phyloP scores from a whole-genome alignment of 2,113 vertebrate genomes.

The Aegypius monachus region DNA sequence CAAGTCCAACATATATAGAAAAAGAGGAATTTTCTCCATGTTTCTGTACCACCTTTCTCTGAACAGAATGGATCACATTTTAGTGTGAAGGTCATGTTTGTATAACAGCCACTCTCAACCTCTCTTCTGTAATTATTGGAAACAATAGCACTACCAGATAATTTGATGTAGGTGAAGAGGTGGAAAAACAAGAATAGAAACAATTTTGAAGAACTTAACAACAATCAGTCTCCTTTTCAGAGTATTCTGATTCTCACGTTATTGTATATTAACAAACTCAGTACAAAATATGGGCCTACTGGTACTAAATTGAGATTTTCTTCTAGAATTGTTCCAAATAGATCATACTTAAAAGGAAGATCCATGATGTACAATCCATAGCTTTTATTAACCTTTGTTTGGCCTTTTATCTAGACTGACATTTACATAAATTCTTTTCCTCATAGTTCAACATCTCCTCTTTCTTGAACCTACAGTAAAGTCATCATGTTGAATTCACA shows the following conservation, averaged over 20 bases:
- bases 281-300: not conserved
- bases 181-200: not conserved
- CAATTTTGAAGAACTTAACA: not conserved
- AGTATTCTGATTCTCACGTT: not conserved
- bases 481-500: slow-evolving; percentile 11
- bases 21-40: not conserved
- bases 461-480: not conserved
- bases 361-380: not conserved
- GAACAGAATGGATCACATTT: not conserved
- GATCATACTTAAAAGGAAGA: not conserved
- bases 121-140: not conserved
- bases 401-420: not conserved
- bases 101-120: not conserved
- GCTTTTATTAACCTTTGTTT: slow-evolving; percentile 7
- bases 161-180: not conserved
- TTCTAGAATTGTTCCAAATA: not conserved
- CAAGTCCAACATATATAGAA: not conserved
- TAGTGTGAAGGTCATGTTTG: not conserved
- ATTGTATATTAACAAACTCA: not conserved
- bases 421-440: not conserved
- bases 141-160: not conserved
- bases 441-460: not conserved
- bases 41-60: not conserved
- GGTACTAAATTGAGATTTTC: not conserved
- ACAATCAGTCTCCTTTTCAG: not conserved